A percentile compares a stretch with the other conserved stretches of the same genome.
phyloP scores from a whole-genome alignment of 1,140 invertebrate species.

The Adelges cooleyi region DNA sequence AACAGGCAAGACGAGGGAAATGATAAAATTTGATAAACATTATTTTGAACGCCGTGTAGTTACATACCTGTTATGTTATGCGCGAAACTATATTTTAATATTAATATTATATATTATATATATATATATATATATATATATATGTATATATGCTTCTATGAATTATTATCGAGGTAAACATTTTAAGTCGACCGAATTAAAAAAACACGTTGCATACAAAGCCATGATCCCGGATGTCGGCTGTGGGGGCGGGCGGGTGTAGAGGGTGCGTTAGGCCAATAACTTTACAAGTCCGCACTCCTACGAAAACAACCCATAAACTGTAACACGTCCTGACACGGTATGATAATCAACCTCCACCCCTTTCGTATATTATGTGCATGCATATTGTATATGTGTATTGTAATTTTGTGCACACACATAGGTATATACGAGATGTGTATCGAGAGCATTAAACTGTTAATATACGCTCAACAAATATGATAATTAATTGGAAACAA shows the following conservation, averaged over 20 bases:
- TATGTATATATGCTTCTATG: background rate
- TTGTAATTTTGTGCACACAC: too few relatives aligned
- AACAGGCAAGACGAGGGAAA: too few relatives aligned
- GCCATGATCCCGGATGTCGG: conserved; percentile 12
- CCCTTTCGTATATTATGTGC: background rate
- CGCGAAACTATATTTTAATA: too few relatives aligned
- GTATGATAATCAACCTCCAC: conserved; percentile 15
- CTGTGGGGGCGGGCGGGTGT: background rate
- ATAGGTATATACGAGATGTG: background rate
- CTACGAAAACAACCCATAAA: conserved; percentile 22
- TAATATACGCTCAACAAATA: conserved; percentile 17
- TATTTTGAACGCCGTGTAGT: too few relatives aligned
- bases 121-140: background rate
- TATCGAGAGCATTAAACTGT: background rate
- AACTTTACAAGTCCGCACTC: conserved; percentile 20
- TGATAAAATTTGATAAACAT: too few relatives aligned
- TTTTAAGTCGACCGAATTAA: background rate
- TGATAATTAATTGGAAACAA: conserved; percentile 27
- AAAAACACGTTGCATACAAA: background rate
- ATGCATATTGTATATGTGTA: too few relatives aligned
- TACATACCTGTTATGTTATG: too few relatives aligned
- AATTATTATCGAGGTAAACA: background rate
- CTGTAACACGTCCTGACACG: conserved; percentile 24
- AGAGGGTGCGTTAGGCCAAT: conserved; percentile 7
- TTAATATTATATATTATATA: too few relatives aligned